Evolutionary conservation across 2,113 vertebrate genomes (phyloP).

Genomic region (Pterocles burchelli): DNA sequence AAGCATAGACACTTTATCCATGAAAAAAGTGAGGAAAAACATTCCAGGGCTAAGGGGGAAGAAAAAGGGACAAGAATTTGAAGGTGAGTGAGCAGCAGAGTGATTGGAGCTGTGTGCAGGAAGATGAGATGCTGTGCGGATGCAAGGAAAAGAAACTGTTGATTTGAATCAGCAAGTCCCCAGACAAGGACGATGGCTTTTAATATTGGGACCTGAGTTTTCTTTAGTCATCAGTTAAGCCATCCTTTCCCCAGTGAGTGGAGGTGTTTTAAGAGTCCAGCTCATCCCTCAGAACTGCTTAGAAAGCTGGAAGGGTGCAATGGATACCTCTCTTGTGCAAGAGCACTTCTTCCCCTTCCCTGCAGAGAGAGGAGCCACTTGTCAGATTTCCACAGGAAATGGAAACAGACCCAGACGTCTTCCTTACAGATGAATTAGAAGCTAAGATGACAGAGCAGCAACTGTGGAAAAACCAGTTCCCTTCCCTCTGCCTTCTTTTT

Average conservation of each 20-base stretch:
- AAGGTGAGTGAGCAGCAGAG: not conserved
- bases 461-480: not conserved
- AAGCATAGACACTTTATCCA: not conserved
- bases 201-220: not conserved
- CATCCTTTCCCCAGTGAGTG: not conserved
- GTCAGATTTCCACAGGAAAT: not conserved
- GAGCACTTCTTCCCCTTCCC: not conserved
- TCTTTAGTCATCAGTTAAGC: not conserved
- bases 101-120: accelerated
- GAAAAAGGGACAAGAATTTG: not conserved
- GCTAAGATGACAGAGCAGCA: not conserved
- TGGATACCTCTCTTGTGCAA: not conserved
- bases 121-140: not conserved
- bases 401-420: not conserved
- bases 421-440: not conserved
- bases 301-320: not conserved
- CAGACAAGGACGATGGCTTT: not conserved
- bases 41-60: not conserved
- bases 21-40: not conserved
- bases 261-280: not conserved
- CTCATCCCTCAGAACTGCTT: not conserved
- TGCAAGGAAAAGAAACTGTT: not conserved
- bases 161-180: not conserved
- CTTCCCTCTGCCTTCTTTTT: not conserved
- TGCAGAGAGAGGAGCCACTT: not conserved